A percentile compares a stretch with the other conserved stretches of the same genome.
Conservation (phyloP, 2,113 vertebrate genomes). For the Noctilio leporinus region DNA sequence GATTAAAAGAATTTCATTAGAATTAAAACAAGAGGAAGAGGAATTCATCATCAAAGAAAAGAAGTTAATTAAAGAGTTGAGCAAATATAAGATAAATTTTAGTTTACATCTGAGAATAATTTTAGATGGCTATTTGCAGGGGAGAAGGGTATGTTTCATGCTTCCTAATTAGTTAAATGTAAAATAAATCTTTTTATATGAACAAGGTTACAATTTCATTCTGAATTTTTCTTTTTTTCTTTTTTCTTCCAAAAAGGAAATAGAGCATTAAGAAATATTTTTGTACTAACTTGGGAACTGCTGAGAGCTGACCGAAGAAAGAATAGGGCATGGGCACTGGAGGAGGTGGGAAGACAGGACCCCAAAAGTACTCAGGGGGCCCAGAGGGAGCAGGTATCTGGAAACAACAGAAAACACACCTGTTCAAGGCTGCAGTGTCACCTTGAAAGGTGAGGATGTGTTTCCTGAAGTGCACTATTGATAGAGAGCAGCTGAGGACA, state of each 20-base stretch:
- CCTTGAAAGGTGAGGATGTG: not conserved
- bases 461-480: not conserved
- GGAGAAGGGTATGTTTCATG: not conserved
- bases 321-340: not conserved
- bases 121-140: not conserved
- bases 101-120: constrained; percentile 2
- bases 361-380: too few species aligned
- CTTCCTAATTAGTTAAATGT: not conserved
- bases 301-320: not conserved
- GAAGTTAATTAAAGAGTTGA: constrained; percentile 28
- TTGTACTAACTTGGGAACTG: not conserved
- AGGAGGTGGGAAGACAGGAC: not conserved
- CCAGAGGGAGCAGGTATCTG: not conserved
- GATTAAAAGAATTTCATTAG: not conserved
- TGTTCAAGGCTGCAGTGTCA: not conserved
- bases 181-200: not conserved
- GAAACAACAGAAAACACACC: not conserved
- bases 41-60: constrained; percentile 30
- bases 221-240: not conserved
- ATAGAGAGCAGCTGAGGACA: not conserved
- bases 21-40: constrained; percentile 37
- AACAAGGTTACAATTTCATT: not conserved
- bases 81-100: constrained; percentile 63
- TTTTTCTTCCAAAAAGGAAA: not conserved
- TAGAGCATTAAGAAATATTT: not conserved